Evolutionary conservation across 2,888 invertebrate genomes (phyloP), one percentile per base, ranked within the genome.

Genomic region (Drosophila tripunctata): DNA sequence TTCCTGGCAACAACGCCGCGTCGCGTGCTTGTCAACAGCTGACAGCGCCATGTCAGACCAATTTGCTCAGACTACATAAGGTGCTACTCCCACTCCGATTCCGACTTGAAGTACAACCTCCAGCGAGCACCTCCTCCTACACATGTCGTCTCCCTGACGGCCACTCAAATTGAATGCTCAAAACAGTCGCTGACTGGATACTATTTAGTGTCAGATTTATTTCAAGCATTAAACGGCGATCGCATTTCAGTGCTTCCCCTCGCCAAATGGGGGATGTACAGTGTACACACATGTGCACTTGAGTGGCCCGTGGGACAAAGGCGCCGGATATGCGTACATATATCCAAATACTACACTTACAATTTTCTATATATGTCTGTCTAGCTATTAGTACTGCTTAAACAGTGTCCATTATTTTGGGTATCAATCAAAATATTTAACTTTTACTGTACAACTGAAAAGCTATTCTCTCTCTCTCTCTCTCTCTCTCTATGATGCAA

Each of bases 171-270:
- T 74, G 81, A 78, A 74, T 71, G 60, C 80, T 83, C 83, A 65
- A 48, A 41, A 47, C 43, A 57, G 12, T 41, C 44, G 40, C 17
- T 27, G 71, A 61, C 72, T 83, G 75, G 67, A 71, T 75, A 68
- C 67, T 67, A 78, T 86, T 83, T 78, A 78, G 87, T 74, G 64
- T 75, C 77, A 74, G 68, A 79, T 86, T 75, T 77, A 87, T 80
- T 80, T 88, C 84, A 85, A 76, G 88, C 89, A 90, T 90, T 80
- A 90, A 90, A 89, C 85, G 65, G 68, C 78, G 87, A 87, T 91
- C 90, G 74, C 77, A 90, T 91, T 90, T 89, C 91, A 86, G 68
- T 68, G 56, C 30, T 35, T 5, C 43, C 30, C 44, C 48, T 21
- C 14, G 14, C 7, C 30, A 44, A 8, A 52, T 6, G 41, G 48